Evolutionary conservation across 2,888 invertebrate species (phyloP).

Genomic region (Diaperis boleti): DNA sequence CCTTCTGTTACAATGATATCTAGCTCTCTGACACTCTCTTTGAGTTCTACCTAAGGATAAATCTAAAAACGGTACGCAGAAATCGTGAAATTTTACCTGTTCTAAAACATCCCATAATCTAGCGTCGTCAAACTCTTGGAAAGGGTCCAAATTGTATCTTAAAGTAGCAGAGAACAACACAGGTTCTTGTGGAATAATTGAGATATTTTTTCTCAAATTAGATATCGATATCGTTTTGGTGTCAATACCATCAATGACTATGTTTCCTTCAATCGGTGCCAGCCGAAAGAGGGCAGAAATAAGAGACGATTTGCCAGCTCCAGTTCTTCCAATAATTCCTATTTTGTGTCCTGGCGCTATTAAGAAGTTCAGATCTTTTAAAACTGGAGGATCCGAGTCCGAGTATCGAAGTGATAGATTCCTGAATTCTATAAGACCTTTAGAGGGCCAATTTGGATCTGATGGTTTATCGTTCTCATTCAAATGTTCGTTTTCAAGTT

Average conservation of each 20-base stretch:
- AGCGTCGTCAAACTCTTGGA: slow-evolving; percentile 78
- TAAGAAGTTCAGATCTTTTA: slow-evolving; percentile 73
- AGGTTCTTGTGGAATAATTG: slow-evolving; percentile 95
- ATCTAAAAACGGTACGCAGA: not conserved
- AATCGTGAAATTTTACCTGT: slow-evolving; percentile 65
- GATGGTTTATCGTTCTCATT: slow-evolving; percentile 69
- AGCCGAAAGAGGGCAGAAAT: slow-evolving; percentile 88
- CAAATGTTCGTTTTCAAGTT: slow-evolving; percentile 79
- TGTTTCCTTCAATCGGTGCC: slow-evolving; percentile 80
- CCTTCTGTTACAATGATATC: slow-evolving; percentile 78
- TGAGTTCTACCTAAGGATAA: slow-evolving; percentile 78
- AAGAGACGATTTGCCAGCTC: slow-evolving; percentile 88
- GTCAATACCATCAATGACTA: slow-evolving; percentile 82
- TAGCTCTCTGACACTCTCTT: slow-evolving; percentile 75
- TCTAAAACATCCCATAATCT: slow-evolving; percentile 83
- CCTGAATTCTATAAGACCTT: slow-evolving; percentile 72
- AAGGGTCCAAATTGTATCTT: slow-evolving; percentile 88
- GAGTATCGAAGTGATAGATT: slow-evolving; percentile 75
- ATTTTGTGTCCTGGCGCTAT: slow-evolving; percentile 76
- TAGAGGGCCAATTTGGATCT: slow-evolving; percentile 70
- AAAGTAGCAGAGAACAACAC: slow-evolving; percentile 87
- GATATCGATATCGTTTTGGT: slow-evolving; percentile 79
- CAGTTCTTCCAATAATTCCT: slow-evolving; percentile 89
- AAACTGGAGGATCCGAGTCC: slow-evolving; percentile 74
- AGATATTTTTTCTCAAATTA: slow-evolving; percentile 83